Base-by-base conservation (phyloP, 1,140 invertebrate species). In the Pararge aegeria region DNA sequence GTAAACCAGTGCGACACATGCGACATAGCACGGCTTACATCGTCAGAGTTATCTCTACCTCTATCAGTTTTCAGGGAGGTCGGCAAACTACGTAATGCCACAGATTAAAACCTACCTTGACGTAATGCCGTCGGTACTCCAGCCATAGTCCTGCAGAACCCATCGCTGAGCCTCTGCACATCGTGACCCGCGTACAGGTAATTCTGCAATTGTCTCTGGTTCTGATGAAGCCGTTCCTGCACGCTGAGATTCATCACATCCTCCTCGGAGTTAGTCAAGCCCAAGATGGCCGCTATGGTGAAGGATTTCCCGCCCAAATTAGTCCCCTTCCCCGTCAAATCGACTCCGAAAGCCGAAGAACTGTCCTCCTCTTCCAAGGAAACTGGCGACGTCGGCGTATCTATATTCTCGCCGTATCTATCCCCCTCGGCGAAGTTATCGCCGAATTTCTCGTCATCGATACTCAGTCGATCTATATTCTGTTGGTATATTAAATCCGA, bases 231-330 rank as follows among this genome's bases (percentile, higher is more conserved):
- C 29, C 86, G 21, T 55, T 87, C 83, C 55, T 87, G 83, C 0
- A 89, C 87, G 51, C 80, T 85, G 42, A 89, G 48, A 12, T 85
- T 84, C 82, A 89, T 87, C 0, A 79, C 87, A 65, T 89, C 84
- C 15, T 87, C 82, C 1, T 87, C 87, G 0, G 73, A 52, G 27
- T 78, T 80, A 5, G 79, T 74, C 59, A 89, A 27, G 0, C 87
- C 87, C 64, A 89, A 75, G 34, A 89, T 89, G 50, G 87, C 87
- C 4, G 87, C 84, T 0, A 89, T 89, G 0, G 87, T 89, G 51
- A 89, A 89, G 0, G 83, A 85, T 61, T 89, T 89, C 0, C 83
- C 84, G 1, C 60, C 82, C 56, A 89, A 77, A 72, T 78, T 85
- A 1, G 83, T 85, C 0, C 56, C 69, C 51, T 87, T 89, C 1